Base-by-base conservation (phyloP, 2,113 vertebrate genomes). In the Pachycephala philippinensis region DNA sequence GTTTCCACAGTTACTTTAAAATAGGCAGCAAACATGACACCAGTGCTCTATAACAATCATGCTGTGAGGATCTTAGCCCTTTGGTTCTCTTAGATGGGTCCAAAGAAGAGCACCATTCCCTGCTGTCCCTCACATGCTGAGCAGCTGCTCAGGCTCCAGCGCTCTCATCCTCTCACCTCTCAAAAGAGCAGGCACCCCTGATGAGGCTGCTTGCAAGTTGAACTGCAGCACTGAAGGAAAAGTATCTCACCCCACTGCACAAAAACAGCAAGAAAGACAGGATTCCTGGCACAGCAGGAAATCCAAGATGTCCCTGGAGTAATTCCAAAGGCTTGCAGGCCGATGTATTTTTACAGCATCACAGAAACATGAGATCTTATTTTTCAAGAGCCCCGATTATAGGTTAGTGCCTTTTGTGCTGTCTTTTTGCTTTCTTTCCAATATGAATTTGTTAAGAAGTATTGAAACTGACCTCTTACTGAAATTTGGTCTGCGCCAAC, bases 161-260 rank as follows among this genome's bases (percentile, higher is more conserved):
- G 0, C 17, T 53, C 45, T 69, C 2, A 0, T 45, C 50, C 31
- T 65, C 57, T 76, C 0, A 0, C 7, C 35, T 79, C 69, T 56
- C 53, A 65, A 53, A 90, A 90, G 63, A 80, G 22, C 28, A 78
- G 82, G 33, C 26, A 45, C 17, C 39, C 35, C 64, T 70, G 87
- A 81, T 26, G 69, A 68, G 15, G 42, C 50, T 93, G 53, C 30
- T 49, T 56, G 53, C 52, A 68, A 49, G 39, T 0, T 54, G 74
- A 75, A 60, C 37, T 60, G 53, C 11, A 59, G 35, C 49, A 76
- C 1, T 3, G 9, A 59, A 65, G 50, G 61, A 80, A 83, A 76
- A 88, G n/a, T 59, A 11, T 66, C 83, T 88, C 53, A 33, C 28
- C 59, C 54, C 21, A 15, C 63, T 77, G 76, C 63, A 74, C 40